Evolutionary conservation across 2,888 invertebrate genomes (phyloP).

Genomic region (Hypomecis punctinalis): DNA sequence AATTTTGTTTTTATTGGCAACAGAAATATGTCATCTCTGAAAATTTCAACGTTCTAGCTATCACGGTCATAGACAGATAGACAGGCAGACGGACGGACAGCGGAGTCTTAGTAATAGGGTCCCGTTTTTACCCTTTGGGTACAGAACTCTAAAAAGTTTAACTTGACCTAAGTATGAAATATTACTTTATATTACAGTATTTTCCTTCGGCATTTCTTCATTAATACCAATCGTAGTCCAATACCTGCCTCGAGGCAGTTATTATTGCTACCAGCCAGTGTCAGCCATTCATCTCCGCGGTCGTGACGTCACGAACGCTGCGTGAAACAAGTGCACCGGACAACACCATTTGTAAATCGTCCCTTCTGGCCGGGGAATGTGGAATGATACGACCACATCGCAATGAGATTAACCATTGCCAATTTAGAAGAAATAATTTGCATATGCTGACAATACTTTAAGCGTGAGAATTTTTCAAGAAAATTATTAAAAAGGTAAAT

Average conservation of each 20-base stretch:
- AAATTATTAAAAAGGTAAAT: no score
- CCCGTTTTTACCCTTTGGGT: no score
- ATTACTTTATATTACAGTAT: not conserved
- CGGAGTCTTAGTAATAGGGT: no score
- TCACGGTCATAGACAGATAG: no score
- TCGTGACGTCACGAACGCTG: constrained; percentile 70
- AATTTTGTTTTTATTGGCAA: no score
- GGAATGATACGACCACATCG: constrained; percentile 32
- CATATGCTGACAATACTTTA: no score
- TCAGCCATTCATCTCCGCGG: constrained; percentile 58
- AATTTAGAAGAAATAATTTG: no score
- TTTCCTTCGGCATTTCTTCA: constrained; percentile 1
- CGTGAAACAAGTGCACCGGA: constrained; percentile 61
- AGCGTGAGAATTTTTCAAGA: no score
- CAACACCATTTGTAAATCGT: constrained; percentile 66
- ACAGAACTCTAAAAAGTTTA: no score
- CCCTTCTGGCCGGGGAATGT: constrained; percentile 55
- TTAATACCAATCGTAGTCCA: constrained; percentile 5
- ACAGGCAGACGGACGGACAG: no score
- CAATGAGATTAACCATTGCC: not conserved
- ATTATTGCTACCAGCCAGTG: constrained; percentile 43
- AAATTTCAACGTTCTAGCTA: no score
- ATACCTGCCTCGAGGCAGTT: constrained; percentile 38
- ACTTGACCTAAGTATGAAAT: not conserved
- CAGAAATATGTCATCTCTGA: no score